These are phyloP conservation scores for Rhopilema esculentum DNA, from an alignment of 30 jellyfish, hydroid and myxozoan genomes.

Conservation along the genomic window DNA sequence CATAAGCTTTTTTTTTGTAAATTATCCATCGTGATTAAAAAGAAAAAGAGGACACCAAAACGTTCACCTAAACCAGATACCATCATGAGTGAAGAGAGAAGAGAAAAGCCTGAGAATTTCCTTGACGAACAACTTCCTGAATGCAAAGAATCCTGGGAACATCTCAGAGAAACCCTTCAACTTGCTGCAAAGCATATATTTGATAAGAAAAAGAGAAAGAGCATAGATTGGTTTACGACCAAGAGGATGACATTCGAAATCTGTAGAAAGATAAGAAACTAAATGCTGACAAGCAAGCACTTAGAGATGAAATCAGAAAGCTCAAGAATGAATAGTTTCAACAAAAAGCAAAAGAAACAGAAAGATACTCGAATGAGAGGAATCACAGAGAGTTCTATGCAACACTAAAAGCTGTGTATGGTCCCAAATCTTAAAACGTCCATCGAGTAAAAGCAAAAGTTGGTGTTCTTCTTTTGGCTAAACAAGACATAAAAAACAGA, in stretches of 20 bases:
- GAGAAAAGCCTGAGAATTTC: neutral
- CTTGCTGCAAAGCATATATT: conserved; percentile 33
- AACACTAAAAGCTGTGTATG: too few species aligned
- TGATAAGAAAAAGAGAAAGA: neutral
- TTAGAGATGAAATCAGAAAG: conserved; percentile 25
- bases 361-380: neutral
- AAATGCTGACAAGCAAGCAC: neutral
- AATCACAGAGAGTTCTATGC: conserved; percentile 26
- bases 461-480: conserved; percentile 33
- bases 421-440: conserved; percentile 45
- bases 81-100: neutral
- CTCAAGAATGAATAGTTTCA: conserved; percentile 6
- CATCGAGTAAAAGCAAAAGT: conserved; percentile 40
- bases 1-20: neutral
- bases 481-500: conserved; percentile 41
- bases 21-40: neutral
- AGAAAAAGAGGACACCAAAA: neutral
- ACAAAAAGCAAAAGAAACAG: conserved; percentile 25
- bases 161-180: neutral
- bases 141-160: conserved; percentile 21
- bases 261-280: conserved; percentile 30
- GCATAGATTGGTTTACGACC: conserved; percentile 53
- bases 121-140: conserved; percentile 20
- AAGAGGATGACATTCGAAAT: conserved; percentile 28
- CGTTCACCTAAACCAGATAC: conserved; percentile 1